Conservation (phyloP, 2,113 vertebrate species). For the Neogale vison region DNA sequence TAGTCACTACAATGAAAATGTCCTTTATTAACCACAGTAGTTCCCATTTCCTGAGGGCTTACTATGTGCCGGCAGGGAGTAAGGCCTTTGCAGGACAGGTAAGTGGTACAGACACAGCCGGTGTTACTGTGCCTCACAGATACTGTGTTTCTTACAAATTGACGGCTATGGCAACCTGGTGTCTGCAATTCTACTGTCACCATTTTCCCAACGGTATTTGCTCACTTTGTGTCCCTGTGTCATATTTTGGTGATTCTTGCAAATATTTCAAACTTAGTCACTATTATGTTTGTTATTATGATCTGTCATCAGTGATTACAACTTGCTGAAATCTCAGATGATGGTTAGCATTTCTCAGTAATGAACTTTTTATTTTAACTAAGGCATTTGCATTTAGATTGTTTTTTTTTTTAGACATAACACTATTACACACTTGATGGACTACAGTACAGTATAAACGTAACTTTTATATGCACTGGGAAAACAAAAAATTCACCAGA, state of each 20-base stretch:
- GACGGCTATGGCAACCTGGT: not conserved
- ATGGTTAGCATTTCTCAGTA: not conserved
- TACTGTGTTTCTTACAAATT: not conserved
- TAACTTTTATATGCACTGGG: not conserved
- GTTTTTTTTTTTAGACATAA: not conserved
- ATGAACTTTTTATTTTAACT: not conserved
- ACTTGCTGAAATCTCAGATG: not conserved
- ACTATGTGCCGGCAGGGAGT: not conserved
- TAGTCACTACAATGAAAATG: not conserved
- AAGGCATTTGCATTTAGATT: not conserved
- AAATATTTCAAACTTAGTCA: not conserved
- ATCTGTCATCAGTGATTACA: not conserved
- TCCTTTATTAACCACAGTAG: not conserved
- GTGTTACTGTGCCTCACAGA: not conserved
- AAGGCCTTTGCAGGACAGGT: not conserved
- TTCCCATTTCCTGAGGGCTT: not conserved
- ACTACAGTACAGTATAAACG: not conserved
- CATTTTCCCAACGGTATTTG: not conserved
- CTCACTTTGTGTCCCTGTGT: not conserved
- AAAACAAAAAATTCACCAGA: not conserved
- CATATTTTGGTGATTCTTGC: not conserved
- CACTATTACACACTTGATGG: not conserved
- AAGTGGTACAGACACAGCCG: not conserved
- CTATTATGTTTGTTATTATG: not conserved
- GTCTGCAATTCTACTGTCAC: not conserved